Evolutionary conservation across 23 tunicate species (phyloP).

Genomic region (Trididemnum nubilum): DNA sequence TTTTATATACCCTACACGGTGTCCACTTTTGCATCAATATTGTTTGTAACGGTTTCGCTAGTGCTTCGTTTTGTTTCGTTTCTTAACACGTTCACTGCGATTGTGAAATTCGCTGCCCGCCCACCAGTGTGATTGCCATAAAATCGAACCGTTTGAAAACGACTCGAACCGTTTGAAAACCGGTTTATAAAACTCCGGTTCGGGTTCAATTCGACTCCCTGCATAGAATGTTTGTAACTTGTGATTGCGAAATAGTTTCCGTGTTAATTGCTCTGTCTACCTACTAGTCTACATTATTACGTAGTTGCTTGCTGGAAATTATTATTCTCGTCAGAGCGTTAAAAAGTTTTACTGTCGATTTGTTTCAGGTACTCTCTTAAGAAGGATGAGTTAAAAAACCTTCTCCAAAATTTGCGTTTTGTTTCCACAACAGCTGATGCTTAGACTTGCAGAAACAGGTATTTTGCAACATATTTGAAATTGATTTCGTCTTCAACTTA

Average conservation of each 20-base stretch:
- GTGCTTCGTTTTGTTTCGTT: background rate
- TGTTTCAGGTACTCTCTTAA: slow-evolving; percentile 23
- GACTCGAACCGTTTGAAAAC: slow-evolving; percentile 5
- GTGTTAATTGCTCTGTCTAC: background rate
- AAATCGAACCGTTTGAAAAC: too few relatives aligned
- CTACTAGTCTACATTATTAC: background rate
- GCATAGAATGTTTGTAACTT: background rate
- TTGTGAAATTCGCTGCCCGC: background rate
- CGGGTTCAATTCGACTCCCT: slow-evolving; percentile 21
- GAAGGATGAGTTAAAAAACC: slow-evolving; percentile 19
- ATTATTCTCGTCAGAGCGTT: background rate
- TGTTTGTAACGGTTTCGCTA: slow-evolving; percentile 1
- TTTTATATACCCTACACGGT: background rate
- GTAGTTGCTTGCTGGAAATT: background rate
- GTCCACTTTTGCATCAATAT: background rate
- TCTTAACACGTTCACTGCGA: background rate
- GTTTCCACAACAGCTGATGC: slow-evolving; percentile 28
- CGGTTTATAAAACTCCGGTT: slow-evolving; percentile 21
- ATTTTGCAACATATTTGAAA: background rate
- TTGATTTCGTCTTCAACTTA: background rate
- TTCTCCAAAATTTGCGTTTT: slow-evolving; percentile 1
- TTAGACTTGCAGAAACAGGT: slow-evolving; percentile 29
- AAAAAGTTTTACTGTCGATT: background rate
- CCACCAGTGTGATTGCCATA: background rate
- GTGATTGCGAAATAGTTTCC: background rate